These are phyloP conservation scores for Caenorhabditis sp. DNA, from an alignment of 2,888 invertebrate species.

Conservation along the genomic window DNA sequence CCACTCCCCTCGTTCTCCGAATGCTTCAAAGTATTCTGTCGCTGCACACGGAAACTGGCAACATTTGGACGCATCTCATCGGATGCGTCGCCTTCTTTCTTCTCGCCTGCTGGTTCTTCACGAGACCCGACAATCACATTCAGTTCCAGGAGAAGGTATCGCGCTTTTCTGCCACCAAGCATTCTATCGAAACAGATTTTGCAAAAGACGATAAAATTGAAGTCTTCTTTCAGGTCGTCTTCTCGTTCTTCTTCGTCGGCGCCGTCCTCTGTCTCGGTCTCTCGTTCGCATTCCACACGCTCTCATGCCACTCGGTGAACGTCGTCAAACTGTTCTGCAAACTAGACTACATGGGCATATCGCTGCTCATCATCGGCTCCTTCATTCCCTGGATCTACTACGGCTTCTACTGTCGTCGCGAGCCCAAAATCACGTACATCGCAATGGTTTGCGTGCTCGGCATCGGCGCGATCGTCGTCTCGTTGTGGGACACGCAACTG, in stretches of 20 bases:
- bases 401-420: slow-evolving; percentile 90
- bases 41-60: slow-evolving; percentile 98
- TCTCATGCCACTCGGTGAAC: slow-evolving; percentile 97
- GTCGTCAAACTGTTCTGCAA: slow-evolving; percentile 97
- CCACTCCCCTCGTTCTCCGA: slow-evolving; percentile 95
- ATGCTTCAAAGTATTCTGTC: slow-evolving; percentile 99
- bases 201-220: background rate
- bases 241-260: slow-evolving; percentile 95
- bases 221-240: slow-evolving; percentile 82
- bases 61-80: slow-evolving; percentile 97
- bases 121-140: slow-evolving; percentile 86
- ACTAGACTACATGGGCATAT: slow-evolving; percentile 98
- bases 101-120: slow-evolving; percentile 88
- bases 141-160: slow-evolving; percentile 90
- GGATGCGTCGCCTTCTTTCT: slow-evolving; percentile 82
- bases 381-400: slow-evolving; percentile 99
- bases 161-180: no score
- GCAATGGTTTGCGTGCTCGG: slow-evolving; percentile 66
- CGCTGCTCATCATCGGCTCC: slow-evolving; percentile 96
- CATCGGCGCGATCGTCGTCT: slow-evolving; percentile 86
- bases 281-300: slow-evolving; percentile 97
- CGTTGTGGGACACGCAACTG: slow-evolving; percentile 97
- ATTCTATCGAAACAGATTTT: no score
- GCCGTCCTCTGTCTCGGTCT: slow-evolving; percentile 96
- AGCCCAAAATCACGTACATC: slow-evolving; percentile 84